phyloP scores from a whole-genome alignment of 2,797 vertebrate genomes.

The Aratinga solstitialis region DNA sequence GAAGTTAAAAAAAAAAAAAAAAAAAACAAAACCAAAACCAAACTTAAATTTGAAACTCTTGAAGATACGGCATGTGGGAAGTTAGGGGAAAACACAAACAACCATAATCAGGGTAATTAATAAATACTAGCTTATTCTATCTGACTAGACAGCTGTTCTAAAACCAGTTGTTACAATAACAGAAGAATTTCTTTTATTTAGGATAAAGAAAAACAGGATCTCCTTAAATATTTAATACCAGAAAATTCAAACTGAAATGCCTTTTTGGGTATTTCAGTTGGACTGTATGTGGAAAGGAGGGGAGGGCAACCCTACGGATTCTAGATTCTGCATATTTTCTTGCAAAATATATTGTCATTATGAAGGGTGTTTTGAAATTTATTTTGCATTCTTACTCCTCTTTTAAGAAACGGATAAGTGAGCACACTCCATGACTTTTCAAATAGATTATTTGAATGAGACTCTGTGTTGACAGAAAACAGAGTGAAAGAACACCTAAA shows the following conservation, averaged over 20 bases:
- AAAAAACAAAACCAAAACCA: neutral
- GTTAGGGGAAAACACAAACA: neutral
- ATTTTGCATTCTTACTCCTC: neutral
- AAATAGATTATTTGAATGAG: neutral
- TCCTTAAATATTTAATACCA: neutral
- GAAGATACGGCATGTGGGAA: neutral
- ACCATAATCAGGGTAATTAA: neutral
- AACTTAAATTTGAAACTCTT: neutral
- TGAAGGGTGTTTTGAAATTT: neutral
- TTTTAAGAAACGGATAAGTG: neutral
- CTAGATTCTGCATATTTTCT: neutral
- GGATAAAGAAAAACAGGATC: neutral
- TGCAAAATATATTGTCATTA: neutral
- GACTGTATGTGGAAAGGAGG: neutral
- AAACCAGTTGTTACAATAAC: neutral
- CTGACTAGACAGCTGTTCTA: neutral
- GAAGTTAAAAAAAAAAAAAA: neutral
- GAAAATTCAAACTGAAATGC: neutral
- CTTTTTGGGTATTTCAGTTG: neutral
- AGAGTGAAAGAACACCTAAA: neutral
- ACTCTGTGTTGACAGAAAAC: neutral
- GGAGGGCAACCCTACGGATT: fast-evolving
- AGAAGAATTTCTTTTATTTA: neutral
- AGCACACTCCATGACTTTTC: neutral
- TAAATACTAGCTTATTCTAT: neutral